phyloP scores from a whole-genome alignment of 1,140 invertebrate genomes.

The Sinella curviseta region DNA sequence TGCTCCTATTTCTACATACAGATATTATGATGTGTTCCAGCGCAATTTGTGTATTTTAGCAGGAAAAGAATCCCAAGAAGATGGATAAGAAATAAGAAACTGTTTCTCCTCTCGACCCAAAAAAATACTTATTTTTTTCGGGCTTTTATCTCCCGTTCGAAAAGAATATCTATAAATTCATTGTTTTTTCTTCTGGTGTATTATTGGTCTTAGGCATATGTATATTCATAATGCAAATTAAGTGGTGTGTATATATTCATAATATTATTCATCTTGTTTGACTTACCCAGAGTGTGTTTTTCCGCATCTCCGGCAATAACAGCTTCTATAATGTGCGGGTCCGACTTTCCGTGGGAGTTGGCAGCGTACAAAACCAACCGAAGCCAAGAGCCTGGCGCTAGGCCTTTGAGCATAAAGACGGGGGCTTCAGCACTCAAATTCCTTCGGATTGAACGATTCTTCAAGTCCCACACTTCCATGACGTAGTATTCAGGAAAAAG shows the following conservation, averaged over 20 bases:
- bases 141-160: neutral
- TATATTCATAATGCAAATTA: too few species aligned
- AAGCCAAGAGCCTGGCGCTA: conserved; percentile 63
- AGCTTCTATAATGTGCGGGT: conserved; percentile 75
- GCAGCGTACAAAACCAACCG: conserved; percentile 77
- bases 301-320: conserved; percentile 83
- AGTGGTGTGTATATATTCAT: too few species aligned
- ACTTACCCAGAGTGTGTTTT: conserved; percentile 72
- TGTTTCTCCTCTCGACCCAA: too few species aligned
- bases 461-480: conserved; percentile 49
- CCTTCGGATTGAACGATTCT: conserved; percentile 46
- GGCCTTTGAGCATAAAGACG: conserved; percentile 55
- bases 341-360: conserved; percentile 83
- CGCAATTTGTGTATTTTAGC: too few species aligned
- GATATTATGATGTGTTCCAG: too few species aligned
- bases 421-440: conserved; percentile 49
- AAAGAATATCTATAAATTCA: neutral
- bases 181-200: too few species aligned
- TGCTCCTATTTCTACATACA: too few species aligned
- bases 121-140: neutral
- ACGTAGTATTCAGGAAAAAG: conserved; percentile 48
- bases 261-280: conserved; percentile 8
- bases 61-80: too few species aligned
- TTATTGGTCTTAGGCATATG: too few species aligned
- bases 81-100: too few species aligned